These are phyloP conservation scores for Osmerus mordax DNA, from an alignment of 2,113 vertebrate genomes.

Conservation along the genomic window DNA sequence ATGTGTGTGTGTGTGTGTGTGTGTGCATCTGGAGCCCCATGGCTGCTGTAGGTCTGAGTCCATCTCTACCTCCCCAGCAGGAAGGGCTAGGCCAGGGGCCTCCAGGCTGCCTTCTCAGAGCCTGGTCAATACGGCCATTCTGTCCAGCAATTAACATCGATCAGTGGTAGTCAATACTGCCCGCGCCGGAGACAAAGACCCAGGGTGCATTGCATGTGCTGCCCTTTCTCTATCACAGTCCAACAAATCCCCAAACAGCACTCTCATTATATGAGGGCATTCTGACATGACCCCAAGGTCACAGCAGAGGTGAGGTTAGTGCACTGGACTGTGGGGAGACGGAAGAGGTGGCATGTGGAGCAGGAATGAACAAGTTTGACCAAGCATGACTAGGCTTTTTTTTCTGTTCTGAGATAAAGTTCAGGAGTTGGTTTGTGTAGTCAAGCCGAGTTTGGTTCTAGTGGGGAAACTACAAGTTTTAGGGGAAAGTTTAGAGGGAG, in stretches of 20 bases:
- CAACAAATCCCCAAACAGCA: slow-evolving; percentile 69
- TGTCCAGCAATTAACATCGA: slow-evolving; percentile 79
- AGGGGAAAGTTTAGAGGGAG: not conserved
- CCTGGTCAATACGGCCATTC: slow-evolving; percentile 76
- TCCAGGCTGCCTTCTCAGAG: slow-evolving; percentile 60
- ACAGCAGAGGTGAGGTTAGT: slow-evolving; percentile 40
- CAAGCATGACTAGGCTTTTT: not conserved
- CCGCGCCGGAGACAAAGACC: slow-evolving; percentile 74
- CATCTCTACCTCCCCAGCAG: slow-evolving; percentile 10
- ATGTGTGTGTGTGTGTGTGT: slow-evolving; percentile 17
- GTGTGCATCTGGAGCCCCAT: slow-evolving; percentile 39
- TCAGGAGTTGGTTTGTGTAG: too few species aligned
- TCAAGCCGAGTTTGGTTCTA: not conserved
- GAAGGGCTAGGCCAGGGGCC: slow-evolving; percentile 27
- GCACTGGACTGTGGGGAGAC: slow-evolving; percentile 49
- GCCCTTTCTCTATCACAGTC: slow-evolving; percentile 66
- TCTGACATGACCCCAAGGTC: slow-evolving; percentile 70
- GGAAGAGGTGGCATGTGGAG: slow-evolving; percentile 4
- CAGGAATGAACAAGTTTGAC: not conserved
- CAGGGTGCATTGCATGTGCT: slow-evolving; percentile 66
- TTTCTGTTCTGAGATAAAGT: too few species aligned
- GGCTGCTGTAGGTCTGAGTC: slow-evolving; percentile 48
- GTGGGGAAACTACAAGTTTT: not conserved
- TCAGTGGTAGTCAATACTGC: slow-evolving; percentile 73
- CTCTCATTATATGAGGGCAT: slow-evolving; percentile 71